phyloP scores from a whole-genome alignment of 1,140 invertebrate genomes.

The Apis florea region DNA sequence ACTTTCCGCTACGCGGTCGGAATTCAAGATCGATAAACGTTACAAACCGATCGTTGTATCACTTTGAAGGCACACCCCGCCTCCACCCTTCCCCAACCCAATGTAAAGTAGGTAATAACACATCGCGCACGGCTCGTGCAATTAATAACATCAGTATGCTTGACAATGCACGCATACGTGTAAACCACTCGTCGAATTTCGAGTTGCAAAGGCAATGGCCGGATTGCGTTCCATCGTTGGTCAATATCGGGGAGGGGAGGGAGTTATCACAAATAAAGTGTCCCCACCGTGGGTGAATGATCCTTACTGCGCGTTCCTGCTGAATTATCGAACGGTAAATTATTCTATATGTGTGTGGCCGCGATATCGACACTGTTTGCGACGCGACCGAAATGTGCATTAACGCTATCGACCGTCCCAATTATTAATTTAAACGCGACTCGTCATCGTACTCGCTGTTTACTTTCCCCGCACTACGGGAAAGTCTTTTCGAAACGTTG shows the following conservation, averaged over 20 bases:
- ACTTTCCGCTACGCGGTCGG: not conserved
- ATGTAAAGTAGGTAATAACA: slow-evolving; percentile 12
- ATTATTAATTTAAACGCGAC: slow-evolving; percentile 26
- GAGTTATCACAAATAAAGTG: slow-evolving; percentile 24
- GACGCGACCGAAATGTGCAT: slow-evolving; percentile 24
- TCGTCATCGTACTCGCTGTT: not conserved
- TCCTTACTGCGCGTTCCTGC: slow-evolving; percentile 12
- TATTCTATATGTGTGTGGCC: slow-evolving; percentile 20
- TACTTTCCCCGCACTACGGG: too few relatives aligned
- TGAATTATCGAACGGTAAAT: slow-evolving; percentile 32
- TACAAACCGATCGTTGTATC: not conserved
- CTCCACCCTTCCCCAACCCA: not conserved
- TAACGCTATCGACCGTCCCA: not conserved
- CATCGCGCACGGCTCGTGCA: not conserved
- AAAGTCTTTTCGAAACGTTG: not conserved
- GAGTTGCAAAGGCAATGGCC: not conserved
- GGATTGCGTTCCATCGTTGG: not conserved
- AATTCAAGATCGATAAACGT: not conserved
- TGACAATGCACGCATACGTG: not conserved
- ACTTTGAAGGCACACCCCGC: not conserved
- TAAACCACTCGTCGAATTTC: not conserved
- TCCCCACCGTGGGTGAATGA: not conserved
- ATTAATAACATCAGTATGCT: slow-evolving; percentile 8
- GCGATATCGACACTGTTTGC: slow-evolving; percentile 25
- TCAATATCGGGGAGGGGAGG: not conserved